A percentile compares a stretch with the other conserved stretches of the same genome.
Evolutionary conservation across 1,140 invertebrate genomes (phyloP).

Genomic region (Drosophila jambulina): DNA sequence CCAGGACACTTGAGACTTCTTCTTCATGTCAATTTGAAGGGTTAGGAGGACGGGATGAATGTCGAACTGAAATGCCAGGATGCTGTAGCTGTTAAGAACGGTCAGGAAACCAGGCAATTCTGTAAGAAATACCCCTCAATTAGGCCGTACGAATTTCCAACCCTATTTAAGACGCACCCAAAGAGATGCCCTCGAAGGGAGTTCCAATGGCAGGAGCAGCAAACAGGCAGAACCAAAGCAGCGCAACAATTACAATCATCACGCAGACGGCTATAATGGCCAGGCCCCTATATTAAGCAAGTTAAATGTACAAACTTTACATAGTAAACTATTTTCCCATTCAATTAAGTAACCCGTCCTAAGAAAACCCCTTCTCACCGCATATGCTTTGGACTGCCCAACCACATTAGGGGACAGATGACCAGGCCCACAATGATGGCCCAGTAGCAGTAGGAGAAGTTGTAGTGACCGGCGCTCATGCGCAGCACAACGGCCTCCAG

Average conservation of each 20-base stretch:
- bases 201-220: constrained; percentile 59
- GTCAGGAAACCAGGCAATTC: constrained; percentile 84
- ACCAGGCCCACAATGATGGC: constrained; percentile 89
- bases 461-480: constrained; percentile 87
- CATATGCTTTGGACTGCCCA: constrained; percentile 94
- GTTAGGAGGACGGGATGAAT: constrained; percentile 92
- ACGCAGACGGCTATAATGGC: constrained; percentile 87
- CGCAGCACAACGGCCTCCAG: constrained; percentile 90
- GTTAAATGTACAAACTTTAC: not conserved
- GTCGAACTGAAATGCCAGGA: constrained; percentile 91
- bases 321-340: not conserved
- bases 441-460: constrained; percentile 92
- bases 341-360: not conserved
- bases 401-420: constrained; percentile 91
- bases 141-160: not conserved
- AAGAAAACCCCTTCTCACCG: constrained; percentile 87
- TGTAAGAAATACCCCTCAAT: constrained; percentile 4
- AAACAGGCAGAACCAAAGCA: constrained; percentile 86
- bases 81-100: constrained; percentile 86
- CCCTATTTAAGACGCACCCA: constrained; percentile 47
- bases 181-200: constrained; percentile 72
- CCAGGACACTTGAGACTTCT: constrained; percentile 88
- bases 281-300: constrained; percentile 85
- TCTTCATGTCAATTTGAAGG: constrained; percentile 92
- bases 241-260: constrained; percentile 86